Conservation (phyloP, 2,888 invertebrate genomes). For the Rotaria macrura region DNA sequence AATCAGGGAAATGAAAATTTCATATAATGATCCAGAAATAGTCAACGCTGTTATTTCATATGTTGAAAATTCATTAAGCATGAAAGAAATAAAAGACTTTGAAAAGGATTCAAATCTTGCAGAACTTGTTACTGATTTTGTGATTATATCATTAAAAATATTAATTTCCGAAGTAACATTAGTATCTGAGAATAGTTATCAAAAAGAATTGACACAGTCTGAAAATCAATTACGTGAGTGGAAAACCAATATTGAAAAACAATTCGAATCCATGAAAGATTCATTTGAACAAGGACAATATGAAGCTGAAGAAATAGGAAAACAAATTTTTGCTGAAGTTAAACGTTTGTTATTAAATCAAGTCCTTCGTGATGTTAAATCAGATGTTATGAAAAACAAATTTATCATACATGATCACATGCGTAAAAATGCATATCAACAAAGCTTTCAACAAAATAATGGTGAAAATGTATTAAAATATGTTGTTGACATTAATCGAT, state of each 20-base stretch:
- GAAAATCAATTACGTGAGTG: background rate
- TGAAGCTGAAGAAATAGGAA: background rate
- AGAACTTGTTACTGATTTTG: background rate
- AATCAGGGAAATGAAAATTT: background rate
- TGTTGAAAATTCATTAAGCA: background rate
- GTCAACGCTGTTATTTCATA: background rate
- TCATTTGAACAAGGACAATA: background rate
- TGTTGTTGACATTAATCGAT: background rate
- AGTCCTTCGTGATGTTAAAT: background rate
- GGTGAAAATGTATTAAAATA: background rate
- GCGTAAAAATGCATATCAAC: background rate
- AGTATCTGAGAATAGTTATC: background rate
- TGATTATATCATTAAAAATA: background rate
- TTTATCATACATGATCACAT: background rate
- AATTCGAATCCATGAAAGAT: background rate
- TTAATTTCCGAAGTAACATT: background rate
- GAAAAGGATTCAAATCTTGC: background rate
- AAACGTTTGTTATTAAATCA: background rate
- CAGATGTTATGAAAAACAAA: background rate
- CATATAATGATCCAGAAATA: background rate
- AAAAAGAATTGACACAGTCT: background rate
- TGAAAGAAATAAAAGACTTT: background rate
- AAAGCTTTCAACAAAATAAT: background rate
- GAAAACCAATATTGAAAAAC: background rate
- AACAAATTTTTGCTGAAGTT: background rate